phyloP scores from a whole-genome alignment of 2,888 invertebrate species.

The Anaspis maculata region DNA sequence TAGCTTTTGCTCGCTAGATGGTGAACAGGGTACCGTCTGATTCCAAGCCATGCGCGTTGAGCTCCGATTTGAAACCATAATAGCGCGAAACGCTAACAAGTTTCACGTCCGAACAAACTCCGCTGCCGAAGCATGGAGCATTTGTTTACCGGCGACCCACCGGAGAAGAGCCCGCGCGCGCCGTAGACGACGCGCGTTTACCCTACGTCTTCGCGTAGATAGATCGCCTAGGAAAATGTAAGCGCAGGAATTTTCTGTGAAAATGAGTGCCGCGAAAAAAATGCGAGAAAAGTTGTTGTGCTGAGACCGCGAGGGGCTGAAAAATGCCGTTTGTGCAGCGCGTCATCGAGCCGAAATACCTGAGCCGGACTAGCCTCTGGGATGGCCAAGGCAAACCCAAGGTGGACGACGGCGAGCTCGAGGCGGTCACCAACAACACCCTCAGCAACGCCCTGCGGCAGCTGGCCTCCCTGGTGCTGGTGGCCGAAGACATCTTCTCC shows the following conservation, averaged over 20 bases:
- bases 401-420: constrained; percentile 67
- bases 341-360: constrained; percentile 70
- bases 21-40: too few relatives aligned
- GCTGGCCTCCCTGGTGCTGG: constrained; percentile 72
- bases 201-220: constrained; percentile 1
- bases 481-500: constrained; percentile 80
- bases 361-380: constrained; percentile 60
- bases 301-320: constrained; percentile 20
- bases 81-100: constrained; percentile 12
- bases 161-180: constrained; percentile 6
- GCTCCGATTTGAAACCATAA: constrained; percentile 6
- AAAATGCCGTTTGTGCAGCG: constrained; percentile 84
- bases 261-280: too few relatives aligned
- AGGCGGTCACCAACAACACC: constrained; percentile 80
- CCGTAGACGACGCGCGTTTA: constrained; percentile 3
- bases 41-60: constrained; percentile 7
- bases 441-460: constrained; percentile 77
- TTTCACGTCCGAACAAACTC: too few relatives aligned
- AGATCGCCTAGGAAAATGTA: too few relatives aligned
- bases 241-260: not conserved
- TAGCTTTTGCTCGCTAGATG: too few relatives aligned
- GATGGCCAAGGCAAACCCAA: constrained; percentile 51
- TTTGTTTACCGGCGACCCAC: constrained; percentile 12
- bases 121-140: constrained; percentile 11
- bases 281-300: constrained; percentile 10